Percentiles rank a stretch among this genome's conserved stretches.
Conservation (phyloP, 2,888 invertebrate species). For the Strigamia crassipes region DNA sequence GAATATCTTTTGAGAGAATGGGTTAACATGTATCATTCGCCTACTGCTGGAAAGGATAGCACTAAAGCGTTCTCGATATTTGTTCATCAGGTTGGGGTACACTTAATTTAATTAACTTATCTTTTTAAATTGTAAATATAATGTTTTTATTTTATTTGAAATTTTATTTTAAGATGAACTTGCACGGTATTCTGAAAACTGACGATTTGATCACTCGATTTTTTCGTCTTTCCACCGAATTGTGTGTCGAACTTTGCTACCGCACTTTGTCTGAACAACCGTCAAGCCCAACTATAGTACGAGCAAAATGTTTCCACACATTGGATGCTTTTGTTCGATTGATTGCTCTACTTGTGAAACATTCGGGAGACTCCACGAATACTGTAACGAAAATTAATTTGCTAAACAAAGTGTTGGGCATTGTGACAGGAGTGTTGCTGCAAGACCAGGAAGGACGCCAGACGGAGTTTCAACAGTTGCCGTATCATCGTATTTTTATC, state of each 20-base stretch:
- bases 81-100: constrained; percentile 70
- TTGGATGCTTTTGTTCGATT: constrained; percentile 93
- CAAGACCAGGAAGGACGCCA: constrained; percentile 94
- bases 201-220: constrained; percentile 97
- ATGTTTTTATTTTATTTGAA: background rate
- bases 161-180: constrained; percentile 74
- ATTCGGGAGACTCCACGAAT: constrained; percentile 82
- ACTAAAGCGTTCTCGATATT: constrained; percentile 91
- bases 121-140: background rate
- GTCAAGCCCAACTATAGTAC: constrained; percentile 64
- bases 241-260: constrained; percentile 94
- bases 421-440: constrained; percentile 91
- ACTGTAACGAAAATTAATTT: constrained; percentile 96
- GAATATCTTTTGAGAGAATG: constrained; percentile 93
- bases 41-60: constrained; percentile 58
- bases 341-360: constrained; percentile 89
- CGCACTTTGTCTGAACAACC: constrained; percentile 75
- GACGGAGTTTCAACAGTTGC: constrained; percentile 92
- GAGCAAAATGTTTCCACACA: constrained; percentile 92
- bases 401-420: constrained; percentile 91
- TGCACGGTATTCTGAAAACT: constrained; percentile 92
- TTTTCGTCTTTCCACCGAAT: constrained; percentile 93
- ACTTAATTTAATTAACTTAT: constrained; percentile 10
- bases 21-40: constrained; percentile 86
- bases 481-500: constrained; percentile 95